Evolutionary conservation across 2,113 vertebrate species (phyloP), one percentile per base, ranked within the genome.

Genomic region (Mirounga angustirostris): DNA sequence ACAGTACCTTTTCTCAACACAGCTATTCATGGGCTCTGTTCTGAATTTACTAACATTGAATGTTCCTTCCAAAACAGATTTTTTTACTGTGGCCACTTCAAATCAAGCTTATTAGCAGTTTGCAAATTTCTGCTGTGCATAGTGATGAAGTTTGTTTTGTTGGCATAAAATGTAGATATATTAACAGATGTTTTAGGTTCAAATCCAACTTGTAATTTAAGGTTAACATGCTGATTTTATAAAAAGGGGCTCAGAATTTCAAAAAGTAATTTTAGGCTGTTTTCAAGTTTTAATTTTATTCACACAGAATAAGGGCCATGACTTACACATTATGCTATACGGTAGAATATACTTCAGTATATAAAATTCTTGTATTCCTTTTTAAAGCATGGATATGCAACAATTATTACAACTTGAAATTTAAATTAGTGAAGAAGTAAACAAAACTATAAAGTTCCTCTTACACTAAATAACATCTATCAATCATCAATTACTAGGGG

Each of bases 281-380:
- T 95, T 96, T 92, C 61, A 89, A 93, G 36, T 33, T 95, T 88
- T 93, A 74, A 80, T 83, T 96, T 73, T 74, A 87, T 59, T 94
- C 16, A 69, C 21, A 96, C 5, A 90, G 21, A 81, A 95, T 7
- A 92, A 67, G 19, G 26, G 22, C 14, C 15, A 83, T 46, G 52
- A 73, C 80, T 90, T 59, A 65, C 4, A 50, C 13, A 84, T 24
- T 89, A 56, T 18, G 40, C 19, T 46, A 87, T 74, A 54, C 1
- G 40, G 36, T 7, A 89, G 14, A 74, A 21, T 26, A 87, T 24
- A 67, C 40, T 36, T 52, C 14, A 78, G 15, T 30, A 65, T 40
- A 46, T 4, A 79, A 85, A 67, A 82, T 33, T 76, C 89, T 26
- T 92, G 24, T 33, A 85, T 92, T 58, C 9, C 16, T 82, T 87